A percentile compares a stretch with the other conserved stretches of the same genome.
Evolutionary conservation across 1,140 invertebrate genomes (phyloP).

Genomic region (Phymorhynchus buccinoides): DNA sequence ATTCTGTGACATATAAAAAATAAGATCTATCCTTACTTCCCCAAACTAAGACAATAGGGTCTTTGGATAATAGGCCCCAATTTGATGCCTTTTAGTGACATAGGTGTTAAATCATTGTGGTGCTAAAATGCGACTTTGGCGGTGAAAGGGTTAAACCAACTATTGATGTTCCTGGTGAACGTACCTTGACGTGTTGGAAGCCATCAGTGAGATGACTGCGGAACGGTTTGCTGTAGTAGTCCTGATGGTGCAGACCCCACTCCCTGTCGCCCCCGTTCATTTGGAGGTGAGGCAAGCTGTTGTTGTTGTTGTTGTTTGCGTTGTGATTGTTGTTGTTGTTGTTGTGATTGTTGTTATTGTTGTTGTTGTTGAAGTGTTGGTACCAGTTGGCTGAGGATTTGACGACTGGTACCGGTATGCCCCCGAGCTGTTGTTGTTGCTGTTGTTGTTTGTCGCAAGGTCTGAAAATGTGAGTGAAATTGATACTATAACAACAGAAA

Average conservation of each 20-base stretch:
- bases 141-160: too few species aligned
- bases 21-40: too few species aligned
- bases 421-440: slow-evolving; percentile 62
- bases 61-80: too few species aligned
- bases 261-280: slow-evolving; percentile 23
- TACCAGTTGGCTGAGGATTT: slow-evolving; percentile 58
- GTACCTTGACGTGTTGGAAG: slow-evolving; percentile 32
- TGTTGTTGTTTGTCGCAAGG: slow-evolving; percentile 68
- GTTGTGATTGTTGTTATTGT: slow-evolving; percentile 37
- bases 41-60: too few species aligned
- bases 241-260: slow-evolving; percentile 11
- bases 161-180: too few species aligned
- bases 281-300: slow-evolving; percentile 15
- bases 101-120: too few species aligned
- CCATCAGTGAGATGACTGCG: slow-evolving; percentile 19
- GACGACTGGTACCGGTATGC: slow-evolving; percentile 71
- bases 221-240: slow-evolving; percentile 30
- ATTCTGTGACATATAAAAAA: too few species aligned
- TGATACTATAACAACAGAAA: too few species aligned
- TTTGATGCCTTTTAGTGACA: too few species aligned
- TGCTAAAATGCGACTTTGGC: too few species aligned
- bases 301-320: slow-evolving; percentile 38
- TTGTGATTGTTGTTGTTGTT: slow-evolving; percentile 40
- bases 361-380: slow-evolving; percentile 43
- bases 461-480: slow-evolving; percentile 43